Evolutionary conservation across 2,113 vertebrate species (phyloP), one percentile per base, ranked within the genome.

Genomic region (Hippopotamus amphibius): DNA sequence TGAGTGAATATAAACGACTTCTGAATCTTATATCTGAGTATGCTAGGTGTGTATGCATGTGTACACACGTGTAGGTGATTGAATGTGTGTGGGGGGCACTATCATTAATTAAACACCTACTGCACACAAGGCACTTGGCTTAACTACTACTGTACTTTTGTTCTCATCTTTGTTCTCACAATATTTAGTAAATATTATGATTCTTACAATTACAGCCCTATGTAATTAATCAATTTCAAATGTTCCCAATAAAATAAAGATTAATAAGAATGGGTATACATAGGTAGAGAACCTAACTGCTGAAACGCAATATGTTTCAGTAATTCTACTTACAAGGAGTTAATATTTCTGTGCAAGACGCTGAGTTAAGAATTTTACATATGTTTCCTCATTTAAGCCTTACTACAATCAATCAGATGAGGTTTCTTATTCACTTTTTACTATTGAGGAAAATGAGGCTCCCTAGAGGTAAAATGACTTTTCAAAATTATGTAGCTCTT

Each of bases 241-340:
- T 63, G 6, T 22, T 87, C 63, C 82, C 19, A 43, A 10, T 55
- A 74, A 77, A 6, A 33, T 50, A 65, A 95, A 84, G 43, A 80
- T 76, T 55, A 88, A 81, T 53, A 55, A 59, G 13, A 81, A 43
- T 77, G 37, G 11, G 61, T 30, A 57, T 28, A 81, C 0, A 1
- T 65, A 5, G 7, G 19, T 41, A 92, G 41, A 90, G 77, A 96
- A 95, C 14, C 53, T 89, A 95, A 86, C 46, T 69, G 30, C 17
- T 92, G 19, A 90, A 89, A 65, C 46, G 21, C 12, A 88, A 90
- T 90, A 41, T 77, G 30, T 76, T 81, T 84, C 88, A 65, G 48
- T 93, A 74, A 50, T 16, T 85, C 33, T 61, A 12, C 41, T 74
- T 86, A 41, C 3, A 89, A 7, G n/a, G 46, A 65, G 22, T 86